Percentiles rank a stretch among this genome's conserved stretches.
These are phyloP conservation scores for Chesias legatella DNA, from an alignment of 2,888 invertebrate genomes.

Conservation along the genomic window DNA sequence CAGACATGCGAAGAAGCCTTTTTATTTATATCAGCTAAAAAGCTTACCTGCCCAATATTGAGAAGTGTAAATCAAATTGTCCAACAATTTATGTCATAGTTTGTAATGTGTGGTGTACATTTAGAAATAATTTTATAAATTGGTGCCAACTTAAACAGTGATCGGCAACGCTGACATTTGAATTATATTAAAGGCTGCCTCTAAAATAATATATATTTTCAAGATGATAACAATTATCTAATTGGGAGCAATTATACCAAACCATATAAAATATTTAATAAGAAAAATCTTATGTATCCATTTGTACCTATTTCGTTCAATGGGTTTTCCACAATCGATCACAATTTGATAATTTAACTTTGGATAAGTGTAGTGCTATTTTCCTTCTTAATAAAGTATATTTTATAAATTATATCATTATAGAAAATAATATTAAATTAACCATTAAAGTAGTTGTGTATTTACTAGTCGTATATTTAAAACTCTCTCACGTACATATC, in stretches of 20 bases:
- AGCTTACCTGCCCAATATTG: too few relatives aligned
- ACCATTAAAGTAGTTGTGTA: constrained; percentile 33
- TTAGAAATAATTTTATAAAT: constrained; percentile 38
- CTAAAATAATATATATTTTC: constrained; percentile 32
- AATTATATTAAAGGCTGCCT: constrained; percentile 30
- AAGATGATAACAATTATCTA: constrained; percentile 45
- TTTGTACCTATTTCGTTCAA: constrained; percentile 1
- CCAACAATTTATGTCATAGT: too few relatives aligned
- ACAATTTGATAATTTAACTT: too few relatives aligned
- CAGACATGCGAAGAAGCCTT: too few relatives aligned
- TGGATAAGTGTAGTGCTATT: too few relatives aligned
- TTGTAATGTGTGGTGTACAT: constrained; percentile 26
- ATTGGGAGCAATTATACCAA: constrained; percentile 67
- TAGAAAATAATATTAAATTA: constrained; percentile 29
- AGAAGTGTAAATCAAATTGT: too few relatives aligned
- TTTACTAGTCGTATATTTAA: constrained; percentile 54
- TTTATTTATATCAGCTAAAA: too few relatives aligned
- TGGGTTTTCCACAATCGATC: too few relatives aligned
- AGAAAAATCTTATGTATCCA: constrained; percentile 22
- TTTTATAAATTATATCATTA: constrained; percentile 27
- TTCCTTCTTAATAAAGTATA: neutral
- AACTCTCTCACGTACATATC: constrained; percentile 58
- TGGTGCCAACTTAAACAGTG: constrained; percentile 59
- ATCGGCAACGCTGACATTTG: constrained; percentile 35
- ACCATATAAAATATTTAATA: constrained; percentile 21